A percentile compares a stretch with the other conserved stretches of the same genome.
Conservation (phyloP, 2,797 vertebrate species). For the Epinephelus coioides region DNA sequence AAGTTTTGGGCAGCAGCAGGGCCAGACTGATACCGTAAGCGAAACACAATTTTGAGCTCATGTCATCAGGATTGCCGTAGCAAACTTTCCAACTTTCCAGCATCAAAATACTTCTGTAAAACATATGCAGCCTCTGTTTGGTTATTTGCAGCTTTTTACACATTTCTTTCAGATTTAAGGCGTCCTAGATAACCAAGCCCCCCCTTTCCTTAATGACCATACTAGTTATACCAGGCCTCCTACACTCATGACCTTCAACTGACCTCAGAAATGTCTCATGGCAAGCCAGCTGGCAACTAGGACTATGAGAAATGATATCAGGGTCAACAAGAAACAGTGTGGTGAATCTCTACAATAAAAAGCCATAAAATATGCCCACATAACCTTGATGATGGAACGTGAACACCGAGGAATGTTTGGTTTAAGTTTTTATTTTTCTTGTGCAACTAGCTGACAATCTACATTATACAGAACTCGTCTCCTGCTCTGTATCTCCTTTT, state of each 20-base stretch:
- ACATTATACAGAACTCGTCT: slow-evolving; percentile 33
- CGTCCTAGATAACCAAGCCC: slow-evolving; percentile 4
- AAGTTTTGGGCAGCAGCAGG: too few relatives aligned
- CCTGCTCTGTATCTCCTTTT: slow-evolving; percentile 12
- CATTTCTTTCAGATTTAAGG: background rate
- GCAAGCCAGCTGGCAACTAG: slow-evolving; percentile 49
- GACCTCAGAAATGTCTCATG: slow-evolving; percentile 46
- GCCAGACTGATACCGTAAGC: too few relatives aligned
- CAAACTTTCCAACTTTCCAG: too few relatives aligned
- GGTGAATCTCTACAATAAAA: slow-evolving; percentile 14
- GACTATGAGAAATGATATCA: slow-evolving; percentile 28
- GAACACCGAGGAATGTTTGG: slow-evolving; percentile 26
- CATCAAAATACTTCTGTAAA: background rate
- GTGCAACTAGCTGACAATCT: slow-evolving; percentile 23
- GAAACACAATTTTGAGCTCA: too few relatives aligned
- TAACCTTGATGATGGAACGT: slow-evolving; percentile 45
- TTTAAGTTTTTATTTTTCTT: slow-evolving; percentile 11
- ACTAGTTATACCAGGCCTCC: slow-evolving; percentile 43
- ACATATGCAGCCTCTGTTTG: background rate
- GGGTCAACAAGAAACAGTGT: slow-evolving; percentile 41
- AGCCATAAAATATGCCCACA: slow-evolving; percentile 21
- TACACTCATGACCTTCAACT: slow-evolving; percentile 51
- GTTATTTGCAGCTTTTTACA: slow-evolving; percentile 6
- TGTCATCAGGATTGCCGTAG: too few relatives aligned
- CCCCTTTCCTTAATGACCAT: background rate